A percentile compares a stretch with the other conserved stretches of the same genome.
Conservation (phyloP, 2,113 vertebrate genomes). For the Carettochelys insculpta region DNA sequence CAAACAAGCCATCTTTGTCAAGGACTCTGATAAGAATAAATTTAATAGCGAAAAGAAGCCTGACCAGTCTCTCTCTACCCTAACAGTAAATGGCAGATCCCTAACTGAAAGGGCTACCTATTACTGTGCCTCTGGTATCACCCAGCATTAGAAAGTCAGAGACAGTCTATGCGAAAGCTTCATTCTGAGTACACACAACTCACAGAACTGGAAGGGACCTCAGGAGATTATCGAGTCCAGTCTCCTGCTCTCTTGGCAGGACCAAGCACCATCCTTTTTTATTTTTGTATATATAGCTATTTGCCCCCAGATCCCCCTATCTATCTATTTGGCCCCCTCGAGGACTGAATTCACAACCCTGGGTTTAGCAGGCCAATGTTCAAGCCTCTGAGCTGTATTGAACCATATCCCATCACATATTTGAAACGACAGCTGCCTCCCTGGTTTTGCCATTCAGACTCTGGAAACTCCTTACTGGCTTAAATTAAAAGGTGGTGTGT, state of each 20-base stretch:
- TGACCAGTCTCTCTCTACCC: accelerated
- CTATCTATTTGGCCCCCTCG: too few species aligned
- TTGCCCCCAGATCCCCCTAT: too few species aligned
- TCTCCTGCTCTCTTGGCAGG: too few species aligned
- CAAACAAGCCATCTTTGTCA: accelerated
- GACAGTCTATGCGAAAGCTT: conserved; percentile 15
- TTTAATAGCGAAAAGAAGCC: accelerated
- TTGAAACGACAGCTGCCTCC: not conserved
- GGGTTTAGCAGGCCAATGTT: too few species aligned
- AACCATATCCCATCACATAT: not conserved
- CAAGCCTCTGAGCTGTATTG: too few species aligned
- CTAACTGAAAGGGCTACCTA: conserved; percentile 7
- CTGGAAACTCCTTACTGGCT: not conserved
- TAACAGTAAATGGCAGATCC: not conserved
- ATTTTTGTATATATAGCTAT: too few species aligned
- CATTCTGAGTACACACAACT: too few species aligned
- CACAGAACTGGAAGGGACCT: too few species aligned
- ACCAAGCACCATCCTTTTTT: too few species aligned
- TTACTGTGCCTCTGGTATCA: conserved; percentile 52
- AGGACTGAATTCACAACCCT: too few species aligned
- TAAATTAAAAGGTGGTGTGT: not conserved
- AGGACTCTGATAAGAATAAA: not conserved
- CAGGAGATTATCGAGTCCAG: too few species aligned
- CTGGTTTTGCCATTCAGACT: not conserved
- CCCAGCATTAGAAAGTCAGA: not conserved